Evolutionary conservation across 1,140 invertebrate species (phyloP).

Genomic region (Aphis craccivora): DNA sequence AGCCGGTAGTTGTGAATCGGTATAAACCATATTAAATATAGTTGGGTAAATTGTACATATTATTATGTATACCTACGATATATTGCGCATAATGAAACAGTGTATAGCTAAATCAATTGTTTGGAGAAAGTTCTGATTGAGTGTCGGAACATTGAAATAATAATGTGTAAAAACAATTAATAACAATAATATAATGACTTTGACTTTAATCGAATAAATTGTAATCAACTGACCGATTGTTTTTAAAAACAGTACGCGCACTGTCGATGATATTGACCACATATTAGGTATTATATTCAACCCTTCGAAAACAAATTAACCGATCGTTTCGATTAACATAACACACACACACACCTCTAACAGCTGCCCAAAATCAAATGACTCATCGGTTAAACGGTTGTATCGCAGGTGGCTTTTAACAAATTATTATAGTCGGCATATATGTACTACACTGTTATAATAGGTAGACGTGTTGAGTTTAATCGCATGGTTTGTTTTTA

Average conservation of each 20-base stretch:
- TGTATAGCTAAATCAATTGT: not conserved
- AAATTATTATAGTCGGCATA: not conserved
- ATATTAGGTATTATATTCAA: not conserved
- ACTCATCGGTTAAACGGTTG: not conserved
- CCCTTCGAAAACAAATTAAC: not conserved
- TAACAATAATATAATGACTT: not conserved
- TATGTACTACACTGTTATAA: not conserved
- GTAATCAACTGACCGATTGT: not conserved
- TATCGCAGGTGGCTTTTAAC: conserved; percentile 49
- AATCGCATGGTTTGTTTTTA: conserved; percentile 21
- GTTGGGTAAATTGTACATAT: no score
- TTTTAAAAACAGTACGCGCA: not conserved
- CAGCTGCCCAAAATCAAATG: conserved; percentile 17
- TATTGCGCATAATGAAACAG: no score
- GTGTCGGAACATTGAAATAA: not conserved
- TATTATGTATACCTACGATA: no score
- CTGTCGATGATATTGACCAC: not conserved
- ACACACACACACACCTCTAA: not conserved
- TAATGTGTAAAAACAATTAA: not conserved
- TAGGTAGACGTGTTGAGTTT: not conserved
- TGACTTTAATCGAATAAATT: not conserved
- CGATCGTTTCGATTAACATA: not conserved
- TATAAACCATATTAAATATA: not conserved
- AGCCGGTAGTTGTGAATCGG: not conserved
- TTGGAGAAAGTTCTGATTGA: not conserved